Evolutionary conservation across 2,888 invertebrate species (phyloP), one percentile per base, ranked within the genome.

Genomic region (Nasonovia ribisnigri): DNA sequence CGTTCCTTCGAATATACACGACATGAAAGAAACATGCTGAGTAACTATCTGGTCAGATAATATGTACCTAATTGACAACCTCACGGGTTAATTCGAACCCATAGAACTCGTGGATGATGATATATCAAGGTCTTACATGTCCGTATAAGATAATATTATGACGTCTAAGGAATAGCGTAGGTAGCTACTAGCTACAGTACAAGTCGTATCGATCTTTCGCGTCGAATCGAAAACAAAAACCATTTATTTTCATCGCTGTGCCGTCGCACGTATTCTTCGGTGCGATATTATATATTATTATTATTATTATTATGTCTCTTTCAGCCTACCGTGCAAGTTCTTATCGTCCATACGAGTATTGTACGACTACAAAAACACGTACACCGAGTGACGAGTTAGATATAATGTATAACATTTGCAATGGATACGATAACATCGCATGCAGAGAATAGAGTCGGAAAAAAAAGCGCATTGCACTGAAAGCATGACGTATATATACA

Each of bases 91-190:
- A 57, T 57, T 13, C 11, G 26, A 36, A n/a, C 51, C 16, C 84
- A 36, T 42, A 43, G 26, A 51, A 84, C 8, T 36, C 42, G 51
- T 43, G 91, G 91, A 91, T 29, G 48, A 48, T 26, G 36, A 88
- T 88, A 43, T 92, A 92, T 92, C 92, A 89, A 92, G 92, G 92
- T 89, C 88, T 89, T 11, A 8, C 26, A 29, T 24, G 86, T 26
- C 51, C 4, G 10, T 11, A 36, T 29, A 60, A 20, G 42, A 84
- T 42, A 26, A 57, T 57, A 57, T 57, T 57, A 84, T 29, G 51
- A 48, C 36, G 51, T 92, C 87, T 29, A 8, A 92, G 87, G 60
- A 67, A 92, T 26, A 10, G 57, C 0, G 87, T 60, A 20, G 46
- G 20, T 87, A 26, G 87, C 24, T 36, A 88, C n/a, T n/a, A n/a